phyloP scores from a whole-genome alignment of 2,888 invertebrate genomes.

The Cordilura impudica region DNA sequence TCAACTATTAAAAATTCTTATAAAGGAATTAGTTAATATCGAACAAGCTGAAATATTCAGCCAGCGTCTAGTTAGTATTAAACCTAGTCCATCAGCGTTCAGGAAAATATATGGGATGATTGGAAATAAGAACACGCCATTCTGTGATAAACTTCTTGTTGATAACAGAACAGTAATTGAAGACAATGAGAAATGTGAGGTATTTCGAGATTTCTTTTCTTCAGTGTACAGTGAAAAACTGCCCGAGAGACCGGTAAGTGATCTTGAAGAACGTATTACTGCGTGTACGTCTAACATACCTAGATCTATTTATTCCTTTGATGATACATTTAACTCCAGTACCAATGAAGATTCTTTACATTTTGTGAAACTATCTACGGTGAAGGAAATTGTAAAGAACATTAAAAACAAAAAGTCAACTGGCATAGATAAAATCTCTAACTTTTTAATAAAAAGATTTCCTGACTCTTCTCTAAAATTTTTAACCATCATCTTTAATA shows the following conservation, averaged over 20 bases:
- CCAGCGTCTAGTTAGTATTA: no score
- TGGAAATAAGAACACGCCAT: background rate
- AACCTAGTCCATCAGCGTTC: no score
- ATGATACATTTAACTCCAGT: background rate
- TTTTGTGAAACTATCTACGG: background rate
- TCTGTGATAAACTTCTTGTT: conserved; percentile 4
- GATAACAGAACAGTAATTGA: background rate
- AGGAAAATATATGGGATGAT: no score
- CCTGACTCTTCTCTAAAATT: background rate
- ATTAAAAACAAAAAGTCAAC: conserved; percentile 13
- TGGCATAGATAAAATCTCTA: conserved; percentile 10
- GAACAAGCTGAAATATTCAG: no score
- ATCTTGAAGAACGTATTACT: background rate
- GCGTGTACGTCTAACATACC: background rate
- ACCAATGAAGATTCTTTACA: background rate
- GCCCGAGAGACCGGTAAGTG: background rate
- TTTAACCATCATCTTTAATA: conserved; percentile 20
- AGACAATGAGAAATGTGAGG: background rate
- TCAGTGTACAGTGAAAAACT: conserved; percentile 3
- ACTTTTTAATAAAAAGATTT: background rate
- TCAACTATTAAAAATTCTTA: conserved; percentile 13
- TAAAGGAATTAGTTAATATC: no score
- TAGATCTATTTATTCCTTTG: background rate
- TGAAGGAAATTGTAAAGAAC: background rate
- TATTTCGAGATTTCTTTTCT: no score